phyloP scores from a whole-genome alignment of 2,797 vertebrate genomes.

The Paedocypris micromegethes region DNA sequence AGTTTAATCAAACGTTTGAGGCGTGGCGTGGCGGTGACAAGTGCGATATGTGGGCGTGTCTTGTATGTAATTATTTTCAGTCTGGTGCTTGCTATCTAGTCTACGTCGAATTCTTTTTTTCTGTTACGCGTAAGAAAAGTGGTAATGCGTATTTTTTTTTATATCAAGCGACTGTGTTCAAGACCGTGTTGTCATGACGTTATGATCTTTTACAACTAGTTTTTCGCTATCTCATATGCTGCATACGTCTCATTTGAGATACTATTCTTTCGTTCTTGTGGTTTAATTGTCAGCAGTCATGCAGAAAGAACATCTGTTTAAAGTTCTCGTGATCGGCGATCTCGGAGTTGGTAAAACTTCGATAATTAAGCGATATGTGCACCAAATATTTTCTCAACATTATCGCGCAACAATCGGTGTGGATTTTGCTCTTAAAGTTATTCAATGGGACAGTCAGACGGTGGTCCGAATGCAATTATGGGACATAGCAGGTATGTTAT shows the following conservation, averaged over 20 bases:
- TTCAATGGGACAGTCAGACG: slow-evolving; percentile 68
- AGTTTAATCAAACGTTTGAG: no score
- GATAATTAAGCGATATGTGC: slow-evolving; percentile 74
- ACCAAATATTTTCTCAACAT: slow-evolving; percentile 75
- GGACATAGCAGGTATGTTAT: slow-evolving; percentile 71
- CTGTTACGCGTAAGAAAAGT: no score
- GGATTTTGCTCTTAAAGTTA: slow-evolving; percentile 73
- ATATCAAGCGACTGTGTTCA: no score
- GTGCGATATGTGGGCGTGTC: no score
- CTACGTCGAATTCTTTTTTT: no score
- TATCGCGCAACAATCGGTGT: slow-evolving; percentile 76
- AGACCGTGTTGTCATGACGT: no score
- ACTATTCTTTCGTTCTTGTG: background rate
- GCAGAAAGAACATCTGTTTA: slow-evolving; percentile 72
- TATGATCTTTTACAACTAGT: no score
- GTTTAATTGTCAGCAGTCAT: slow-evolving; percentile 43
- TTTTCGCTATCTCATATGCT: no score
- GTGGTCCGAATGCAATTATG: slow-evolving; percentile 73
- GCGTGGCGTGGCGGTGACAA: no score
- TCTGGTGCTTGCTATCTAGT: no score
- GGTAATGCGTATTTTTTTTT: no score
- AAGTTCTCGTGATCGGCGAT: slow-evolving; percentile 75
- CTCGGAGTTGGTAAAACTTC: slow-evolving; percentile 76
- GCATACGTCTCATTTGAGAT: background rate
- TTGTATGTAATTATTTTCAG: no score